phyloP scores from a whole-genome alignment of 2,888 invertebrate genomes.

The Acrobasis suavella region DNA sequence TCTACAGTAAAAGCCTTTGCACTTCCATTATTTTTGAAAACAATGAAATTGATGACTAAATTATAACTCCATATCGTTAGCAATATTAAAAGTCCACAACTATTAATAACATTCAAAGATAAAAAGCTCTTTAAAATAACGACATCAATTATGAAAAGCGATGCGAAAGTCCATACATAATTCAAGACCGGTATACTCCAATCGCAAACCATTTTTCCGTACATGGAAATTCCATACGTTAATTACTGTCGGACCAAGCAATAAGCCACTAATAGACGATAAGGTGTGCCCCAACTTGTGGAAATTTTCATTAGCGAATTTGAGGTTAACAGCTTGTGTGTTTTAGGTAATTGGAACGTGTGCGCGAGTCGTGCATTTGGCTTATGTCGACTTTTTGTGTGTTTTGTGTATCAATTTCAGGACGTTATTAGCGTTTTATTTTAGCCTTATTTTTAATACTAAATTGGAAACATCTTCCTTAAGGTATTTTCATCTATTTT shows the following conservation, averaged over 20 bases:
- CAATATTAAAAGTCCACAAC: not conserved
- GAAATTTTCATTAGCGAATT: constrained; percentile 79
- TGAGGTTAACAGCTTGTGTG: constrained; percentile 76
- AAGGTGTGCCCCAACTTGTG: constrained; percentile 71
- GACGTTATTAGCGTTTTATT: constrained; percentile 30
- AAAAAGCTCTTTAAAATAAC: constrained; percentile 16
- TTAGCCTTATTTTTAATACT: not conserved
- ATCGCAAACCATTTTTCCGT: constrained; percentile 16
- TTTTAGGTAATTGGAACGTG: constrained; percentile 78
- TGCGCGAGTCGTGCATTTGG: constrained; percentile 48
- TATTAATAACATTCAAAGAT: constrained; percentile 16
- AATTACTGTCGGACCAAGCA: constrained; percentile 59
- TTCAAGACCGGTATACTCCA: constrained; percentile 15
- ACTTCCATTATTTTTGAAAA: no score
- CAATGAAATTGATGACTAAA: not conserved
- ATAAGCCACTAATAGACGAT: constrained; percentile 74
- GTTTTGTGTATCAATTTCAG: constrained; percentile 56
- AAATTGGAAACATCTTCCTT: no score
- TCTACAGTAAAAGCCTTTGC: no score
- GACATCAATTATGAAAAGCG: not conserved
- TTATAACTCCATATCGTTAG: not conserved
- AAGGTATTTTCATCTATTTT: no score
- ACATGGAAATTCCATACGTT: constrained; percentile 54
- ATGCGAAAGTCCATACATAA: constrained; percentile 6
- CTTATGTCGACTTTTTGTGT: constrained; percentile 68